Evolutionary conservation across 92 coral and sea anemone species (phyloP).

Genomic region (Porites evermanni): DNA sequence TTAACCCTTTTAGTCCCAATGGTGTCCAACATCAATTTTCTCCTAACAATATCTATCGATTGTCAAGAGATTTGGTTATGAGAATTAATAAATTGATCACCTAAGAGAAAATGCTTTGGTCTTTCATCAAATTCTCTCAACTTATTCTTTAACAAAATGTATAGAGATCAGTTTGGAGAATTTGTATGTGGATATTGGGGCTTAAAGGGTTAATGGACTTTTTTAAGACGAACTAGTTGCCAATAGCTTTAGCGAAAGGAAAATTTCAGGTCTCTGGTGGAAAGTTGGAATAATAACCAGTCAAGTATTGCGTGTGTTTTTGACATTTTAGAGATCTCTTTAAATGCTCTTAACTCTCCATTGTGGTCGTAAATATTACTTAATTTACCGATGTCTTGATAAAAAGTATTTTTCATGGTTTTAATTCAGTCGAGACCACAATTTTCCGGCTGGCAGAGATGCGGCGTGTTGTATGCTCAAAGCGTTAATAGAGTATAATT

Average conservation of each 20-base stretch:
- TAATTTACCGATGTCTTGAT: neutral
- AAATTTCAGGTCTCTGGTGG: neutral
- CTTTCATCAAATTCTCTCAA: too few species aligned
- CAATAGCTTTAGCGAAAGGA: neutral
- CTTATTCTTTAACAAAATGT: too few species aligned
- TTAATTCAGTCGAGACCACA: neutral
- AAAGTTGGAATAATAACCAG: neutral
- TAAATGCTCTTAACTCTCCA: neutral
- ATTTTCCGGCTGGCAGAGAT: conserved; percentile 5
- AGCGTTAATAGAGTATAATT: neutral
- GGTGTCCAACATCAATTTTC: too few species aligned
- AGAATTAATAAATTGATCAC: too few species aligned
- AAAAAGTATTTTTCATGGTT: neutral
- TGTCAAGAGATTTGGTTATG: too few species aligned
- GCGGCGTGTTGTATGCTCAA: neutral
- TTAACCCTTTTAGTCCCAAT: too few species aligned
- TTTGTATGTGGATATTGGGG: too few species aligned
- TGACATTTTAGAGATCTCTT: conserved; percentile 16
- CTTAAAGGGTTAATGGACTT: neutral
- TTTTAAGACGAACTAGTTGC: neutral
- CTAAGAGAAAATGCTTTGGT: too few species aligned
- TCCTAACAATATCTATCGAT: too few species aligned
- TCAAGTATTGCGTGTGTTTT: neutral
- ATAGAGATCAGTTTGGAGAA: too few species aligned
- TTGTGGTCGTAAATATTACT: conserved; percentile 4